Percentiles rank a stretch among this genome's conserved stretches.
Evolutionary conservation across 2,888 invertebrate genomes (phyloP).

Genomic region (Tridacna crocea): DNA sequence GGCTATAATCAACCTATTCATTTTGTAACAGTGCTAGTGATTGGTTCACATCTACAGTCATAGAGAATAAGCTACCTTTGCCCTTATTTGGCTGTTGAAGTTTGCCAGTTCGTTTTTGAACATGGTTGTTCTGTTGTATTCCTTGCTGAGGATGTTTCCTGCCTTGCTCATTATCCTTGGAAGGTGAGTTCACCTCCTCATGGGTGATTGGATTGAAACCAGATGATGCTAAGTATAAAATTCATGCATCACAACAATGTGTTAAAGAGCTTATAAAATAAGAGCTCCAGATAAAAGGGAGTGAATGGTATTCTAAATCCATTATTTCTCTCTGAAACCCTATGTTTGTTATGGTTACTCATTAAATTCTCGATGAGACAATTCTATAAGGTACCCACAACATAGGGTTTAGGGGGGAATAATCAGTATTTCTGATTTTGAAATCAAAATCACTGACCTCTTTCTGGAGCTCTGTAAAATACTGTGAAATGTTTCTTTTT

Average conservation of each 20-base stretch:
- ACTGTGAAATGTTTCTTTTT: background rate
- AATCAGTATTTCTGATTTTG: too few relatives aligned
- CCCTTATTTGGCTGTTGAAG: conserved; percentile 29
- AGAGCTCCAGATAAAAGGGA: too few relatives aligned
- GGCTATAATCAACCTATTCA: too few relatives aligned
- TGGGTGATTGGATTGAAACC: conserved; percentile 57
- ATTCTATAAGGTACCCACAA: too few relatives aligned
- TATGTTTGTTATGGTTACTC: background rate
- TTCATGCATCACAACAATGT: conserved; percentile 7
- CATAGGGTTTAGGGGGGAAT: too few relatives aligned
- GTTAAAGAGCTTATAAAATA: too few relatives aligned
- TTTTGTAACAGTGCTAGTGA: too few relatives aligned
- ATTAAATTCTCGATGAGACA: too few relatives aligned
- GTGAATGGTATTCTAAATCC: too few relatives aligned
- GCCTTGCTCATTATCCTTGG: conserved; percentile 30
- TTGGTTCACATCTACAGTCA: conserved; percentile 25
- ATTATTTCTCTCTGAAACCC: too few relatives aligned
- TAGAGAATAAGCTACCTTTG: conserved; percentile 25
- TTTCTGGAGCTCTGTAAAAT: too few relatives aligned
- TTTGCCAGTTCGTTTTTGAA: conserved; percentile 6
- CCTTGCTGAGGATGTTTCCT: conserved; percentile 38
- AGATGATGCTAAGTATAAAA: conserved; percentile 38
- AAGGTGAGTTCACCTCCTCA: conserved; percentile 35
- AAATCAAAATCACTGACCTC: too few relatives aligned
- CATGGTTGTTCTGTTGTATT: conserved; percentile 1